Evolutionary conservation across 2,797 vertebrate genomes (phyloP).

Genomic region (Lagorchestes hirsutus): DNA sequence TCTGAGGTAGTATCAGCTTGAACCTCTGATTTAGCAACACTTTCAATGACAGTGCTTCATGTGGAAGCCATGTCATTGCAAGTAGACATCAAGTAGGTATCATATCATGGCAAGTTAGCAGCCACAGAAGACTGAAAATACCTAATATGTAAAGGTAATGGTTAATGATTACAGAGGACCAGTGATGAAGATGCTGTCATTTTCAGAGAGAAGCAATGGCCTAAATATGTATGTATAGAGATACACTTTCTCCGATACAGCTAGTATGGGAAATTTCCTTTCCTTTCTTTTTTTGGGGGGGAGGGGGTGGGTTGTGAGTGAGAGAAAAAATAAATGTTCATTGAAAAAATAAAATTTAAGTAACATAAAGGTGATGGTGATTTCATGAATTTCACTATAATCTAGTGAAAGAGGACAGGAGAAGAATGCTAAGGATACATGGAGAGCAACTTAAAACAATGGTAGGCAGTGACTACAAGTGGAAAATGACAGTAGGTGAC

Average conservation of each 20-base stretch:
- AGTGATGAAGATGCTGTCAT: not conserved
- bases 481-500: not conserved
- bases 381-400: not conserved
- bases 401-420: not conserved
- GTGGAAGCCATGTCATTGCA: not conserved
- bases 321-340: not conserved
- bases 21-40: not conserved
- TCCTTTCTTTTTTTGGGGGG: not conserved
- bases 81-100: not conserved
- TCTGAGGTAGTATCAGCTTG: not conserved
- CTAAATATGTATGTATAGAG: not conserved
- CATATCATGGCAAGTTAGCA: not conserved
- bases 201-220: not conserved
- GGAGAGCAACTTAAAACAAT: not conserved
- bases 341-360: not conserved
- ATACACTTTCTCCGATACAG: not conserved
- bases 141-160: not conserved
- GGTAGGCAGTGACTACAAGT: not conserved
- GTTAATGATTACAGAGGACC: not conserved
- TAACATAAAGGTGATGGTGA: not conserved
- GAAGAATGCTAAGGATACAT: not conserved
- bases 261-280: not conserved
- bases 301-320: not conserved
- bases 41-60: not conserved
- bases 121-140: not conserved